A percentile compares a stretch with the other conserved stretches of the same genome.
These are phyloP conservation scores for Rafetus swinhoei DNA, from an alignment of 2,113 vertebrate species.

Conservation along the genomic window DNA sequence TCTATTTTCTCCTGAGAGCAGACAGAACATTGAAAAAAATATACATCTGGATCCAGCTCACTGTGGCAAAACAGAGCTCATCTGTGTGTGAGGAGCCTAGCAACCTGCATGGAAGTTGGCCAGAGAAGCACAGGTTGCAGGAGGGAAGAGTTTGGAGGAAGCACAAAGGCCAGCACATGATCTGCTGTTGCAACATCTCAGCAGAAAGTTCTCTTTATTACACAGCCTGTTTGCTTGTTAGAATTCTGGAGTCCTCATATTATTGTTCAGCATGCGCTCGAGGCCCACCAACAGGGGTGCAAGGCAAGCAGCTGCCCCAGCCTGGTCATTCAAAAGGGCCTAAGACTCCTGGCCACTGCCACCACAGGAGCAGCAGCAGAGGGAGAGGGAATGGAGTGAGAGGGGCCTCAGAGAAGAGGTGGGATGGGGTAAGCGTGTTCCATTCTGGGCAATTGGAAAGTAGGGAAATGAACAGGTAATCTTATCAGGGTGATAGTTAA, in stretches of 20 bases:
- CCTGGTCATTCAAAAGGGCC: no score
- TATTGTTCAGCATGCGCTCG: not conserved
- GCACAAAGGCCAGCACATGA: fast-evolving
- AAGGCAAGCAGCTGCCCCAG: no score
- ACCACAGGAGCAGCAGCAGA: no score
- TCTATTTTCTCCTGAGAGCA: not conserved
- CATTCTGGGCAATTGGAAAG: no score
- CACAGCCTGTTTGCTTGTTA: not conserved
- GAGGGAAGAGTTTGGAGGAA: not conserved
- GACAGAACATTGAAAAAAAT: not conserved
- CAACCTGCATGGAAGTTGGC: fast-evolving
- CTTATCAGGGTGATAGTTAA: no score
- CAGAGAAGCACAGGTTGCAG: not conserved
- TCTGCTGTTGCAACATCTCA: fast-evolving
- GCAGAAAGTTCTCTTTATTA: not conserved
- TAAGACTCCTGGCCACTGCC: no score
- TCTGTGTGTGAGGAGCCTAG: fast-evolving
- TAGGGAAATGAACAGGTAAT: no score
- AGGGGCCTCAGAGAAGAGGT: no score
- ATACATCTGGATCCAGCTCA: not conserved
- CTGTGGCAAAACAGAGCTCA: not conserved
- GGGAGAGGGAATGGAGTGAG: no score
- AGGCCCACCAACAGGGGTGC: no score
- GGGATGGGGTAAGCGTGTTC: no score
- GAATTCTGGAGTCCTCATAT: not conserved